Evolutionary conservation across 2,888 invertebrate species (phyloP).

Genomic region (Monopis laevigella): DNA sequence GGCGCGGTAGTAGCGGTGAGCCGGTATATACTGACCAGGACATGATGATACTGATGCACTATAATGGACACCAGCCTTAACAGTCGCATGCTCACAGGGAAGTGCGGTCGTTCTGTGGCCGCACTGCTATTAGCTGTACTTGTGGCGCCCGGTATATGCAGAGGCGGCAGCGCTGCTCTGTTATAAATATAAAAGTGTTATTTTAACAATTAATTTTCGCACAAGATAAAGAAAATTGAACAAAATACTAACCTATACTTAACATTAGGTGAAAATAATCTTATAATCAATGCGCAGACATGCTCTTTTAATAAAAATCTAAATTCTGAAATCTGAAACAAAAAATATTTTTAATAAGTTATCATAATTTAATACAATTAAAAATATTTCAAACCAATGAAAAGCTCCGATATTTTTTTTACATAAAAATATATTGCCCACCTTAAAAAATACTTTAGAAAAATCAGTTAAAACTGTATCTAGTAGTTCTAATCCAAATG

Average conservation of each 20-base stretch:
- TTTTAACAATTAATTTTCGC: neutral
- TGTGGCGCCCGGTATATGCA: slow-evolving; percentile 45
- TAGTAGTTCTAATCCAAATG: slow-evolving; percentile 94
- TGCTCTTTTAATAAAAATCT: slow-evolving; percentile 94
- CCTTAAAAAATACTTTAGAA: slow-evolving; percentile 85
- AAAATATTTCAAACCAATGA: too few relatives aligned
- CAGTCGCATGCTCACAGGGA: slow-evolving; percentile 95
- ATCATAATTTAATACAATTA: too few relatives aligned
- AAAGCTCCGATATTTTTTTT: too few relatives aligned
- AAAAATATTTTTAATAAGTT: slow-evolving; percentile 12
- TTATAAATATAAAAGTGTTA: neutral
- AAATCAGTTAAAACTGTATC: slow-evolving; percentile 93
- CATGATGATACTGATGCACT: slow-evolving; percentile 90
- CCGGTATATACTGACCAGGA: slow-evolving; percentile 82
- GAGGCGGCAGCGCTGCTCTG: slow-evolving; percentile 47
- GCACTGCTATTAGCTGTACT: slow-evolving; percentile 50
- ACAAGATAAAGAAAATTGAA: too few relatives aligned
- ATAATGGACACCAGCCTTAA: slow-evolving; percentile 92
- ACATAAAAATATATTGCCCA: too few relatives aligned
- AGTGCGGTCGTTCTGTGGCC: slow-evolving; percentile 89
- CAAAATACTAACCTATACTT: slow-evolving; percentile 79
- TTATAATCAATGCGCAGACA: slow-evolving; percentile 98
- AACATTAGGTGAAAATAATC: slow-evolving; percentile 98
- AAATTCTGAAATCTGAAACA: slow-evolving; percentile 88
- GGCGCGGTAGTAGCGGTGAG: too few relatives aligned